These are phyloP conservation scores for Campylomormyrus tamandua DNA, from an alignment of 2,113 vertebrate genomes.

Conservation along the genomic window DNA sequence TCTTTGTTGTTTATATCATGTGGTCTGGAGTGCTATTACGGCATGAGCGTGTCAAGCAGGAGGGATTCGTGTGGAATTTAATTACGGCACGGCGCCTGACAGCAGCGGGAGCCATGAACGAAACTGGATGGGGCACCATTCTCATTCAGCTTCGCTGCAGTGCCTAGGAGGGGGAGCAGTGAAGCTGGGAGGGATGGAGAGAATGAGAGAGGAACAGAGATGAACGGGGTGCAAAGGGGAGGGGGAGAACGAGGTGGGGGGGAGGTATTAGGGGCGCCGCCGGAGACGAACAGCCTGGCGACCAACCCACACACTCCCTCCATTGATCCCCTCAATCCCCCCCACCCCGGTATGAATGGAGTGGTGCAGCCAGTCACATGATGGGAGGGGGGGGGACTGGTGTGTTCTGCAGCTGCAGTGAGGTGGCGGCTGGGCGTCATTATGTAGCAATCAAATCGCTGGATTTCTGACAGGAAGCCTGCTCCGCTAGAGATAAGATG, in stretches of 20 bases:
- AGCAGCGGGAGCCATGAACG: not conserved
- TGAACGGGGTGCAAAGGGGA: not conserved
- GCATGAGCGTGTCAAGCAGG: not conserved
- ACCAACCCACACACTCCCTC: slow-evolving; percentile 21
- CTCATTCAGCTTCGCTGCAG: slow-evolving; percentile 1
- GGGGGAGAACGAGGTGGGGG: not conserved
- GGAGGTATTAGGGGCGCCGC: not conserved
- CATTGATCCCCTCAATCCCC: slow-evolving; percentile 21
- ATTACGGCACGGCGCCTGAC: not conserved
- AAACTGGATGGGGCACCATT: not conserved
- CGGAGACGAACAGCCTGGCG: slow-evolving; percentile 1
- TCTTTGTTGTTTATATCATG: not conserved
- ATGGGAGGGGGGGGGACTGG: not conserved
- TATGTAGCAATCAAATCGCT: slow-evolving; percentile 40
- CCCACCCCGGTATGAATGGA: slow-evolving; percentile 35
- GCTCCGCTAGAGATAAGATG: slow-evolving; percentile 40
- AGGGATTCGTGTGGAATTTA: not conserved
- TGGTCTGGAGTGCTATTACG: not conserved
- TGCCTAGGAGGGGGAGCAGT: not conserved
- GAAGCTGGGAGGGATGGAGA: not conserved
- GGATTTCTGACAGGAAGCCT: slow-evolving; percentile 47
- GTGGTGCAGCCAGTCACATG: slow-evolving; percentile 19
- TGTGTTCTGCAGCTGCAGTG: slow-evolving; percentile 7
- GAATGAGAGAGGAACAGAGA: not conserved
- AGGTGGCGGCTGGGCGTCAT: slow-evolving; percentile 21